Evolutionary conservation across 2,797 vertebrate genomes (phyloP), one percentile per base, ranked within the genome.

Genomic region (Lacerta agilis): DNA sequence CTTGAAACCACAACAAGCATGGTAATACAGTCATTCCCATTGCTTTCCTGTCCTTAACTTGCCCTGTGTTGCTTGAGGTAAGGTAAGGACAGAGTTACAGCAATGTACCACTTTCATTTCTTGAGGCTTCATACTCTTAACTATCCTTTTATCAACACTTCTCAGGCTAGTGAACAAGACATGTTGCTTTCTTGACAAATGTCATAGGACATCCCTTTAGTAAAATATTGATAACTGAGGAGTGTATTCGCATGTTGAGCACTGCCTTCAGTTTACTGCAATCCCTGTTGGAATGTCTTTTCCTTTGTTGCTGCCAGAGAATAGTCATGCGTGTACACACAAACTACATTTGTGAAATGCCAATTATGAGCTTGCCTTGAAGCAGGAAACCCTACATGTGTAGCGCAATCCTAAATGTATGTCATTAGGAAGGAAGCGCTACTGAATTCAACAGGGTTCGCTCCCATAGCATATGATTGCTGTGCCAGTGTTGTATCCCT

Each of bases 21-120:
- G 3, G 64, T 92, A 89, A 87, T 0, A 1, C 85, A 86, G 29
- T 0, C 49, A 0, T 5, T 84, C n/a, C 73, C 58, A 41, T 36
- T 36, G 25, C 64, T 87, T 8, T 33, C 4, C 36, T 83, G 36
- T 84, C 86, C 88, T 90, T 86, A 78, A 64, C 49, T 91, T 91
- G 76, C 55, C 8, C 29, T 55, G 58, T 67, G 33, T 25, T 38
- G 79, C 36, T 72, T 69, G 71, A 75, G 86, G 77, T 58, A 75
- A 89, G 71, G 15, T 58, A 82, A 58, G 86, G 77, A 89, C 9
- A 41, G 80, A 23, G n/a, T 85, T 90, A 69, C 25, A 89, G 66
- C 67, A 45, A 61, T 58, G 2, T 15, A 79, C 38, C 3, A 15
- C 0, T 58, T n/a, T 38, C 84, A 73, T 25, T 61, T 4, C 10